Evolutionary conservation across 2,113 vertebrate species (phyloP), one percentile per base, ranked within the genome.

Genomic region (Patagioenas fasciata): DNA sequence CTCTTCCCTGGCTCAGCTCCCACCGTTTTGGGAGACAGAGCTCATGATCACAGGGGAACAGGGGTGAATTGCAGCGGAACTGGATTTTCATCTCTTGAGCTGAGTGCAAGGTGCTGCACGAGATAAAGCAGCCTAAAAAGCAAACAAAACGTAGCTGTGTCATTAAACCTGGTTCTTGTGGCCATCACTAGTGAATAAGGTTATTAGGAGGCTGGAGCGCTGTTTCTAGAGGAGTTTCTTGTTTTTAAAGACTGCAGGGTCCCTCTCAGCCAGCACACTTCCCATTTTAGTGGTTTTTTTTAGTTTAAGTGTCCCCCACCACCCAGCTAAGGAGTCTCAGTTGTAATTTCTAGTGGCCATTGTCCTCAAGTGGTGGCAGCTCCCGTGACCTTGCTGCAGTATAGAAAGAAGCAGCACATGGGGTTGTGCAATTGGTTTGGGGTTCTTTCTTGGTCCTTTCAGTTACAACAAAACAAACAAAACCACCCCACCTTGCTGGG

Each of bases 41-140:
- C 65, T 77, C 72, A 38, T 42, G 72, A 34, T 40, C 4, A 0
- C 15, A 13, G 53, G 19, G 56, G 47, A 53, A 23, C 0, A 2
- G 23, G 56, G 34, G 8, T 1, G 9, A 78, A 61, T 73, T 89
- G 57, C 0, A 2, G 78, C 70, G 77, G 81, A 91, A 24, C 64
- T 66, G 73, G 44, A 36, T 57, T 84, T 86, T 72, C 11, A 4
- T 54, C 11, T 4, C 73, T 73, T 29, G 60, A 91, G 81, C 81
- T 12, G 74, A 60, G 66, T 25, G 70, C 88, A 71, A 94, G 85
- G 91, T 85, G 75, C 83, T 0, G 1, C 18, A 42, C 51, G 93
- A 95, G 91, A 91, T 85, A 93, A 90, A 95, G 91, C 93, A 64
- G 91, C 74, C 88, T 40, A 74, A 16, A 94, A 71, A 71, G 81